phyloP scores from a whole-genome alignment of 2,797 vertebrate genomes.

The Aulostomus chinensis region DNA sequence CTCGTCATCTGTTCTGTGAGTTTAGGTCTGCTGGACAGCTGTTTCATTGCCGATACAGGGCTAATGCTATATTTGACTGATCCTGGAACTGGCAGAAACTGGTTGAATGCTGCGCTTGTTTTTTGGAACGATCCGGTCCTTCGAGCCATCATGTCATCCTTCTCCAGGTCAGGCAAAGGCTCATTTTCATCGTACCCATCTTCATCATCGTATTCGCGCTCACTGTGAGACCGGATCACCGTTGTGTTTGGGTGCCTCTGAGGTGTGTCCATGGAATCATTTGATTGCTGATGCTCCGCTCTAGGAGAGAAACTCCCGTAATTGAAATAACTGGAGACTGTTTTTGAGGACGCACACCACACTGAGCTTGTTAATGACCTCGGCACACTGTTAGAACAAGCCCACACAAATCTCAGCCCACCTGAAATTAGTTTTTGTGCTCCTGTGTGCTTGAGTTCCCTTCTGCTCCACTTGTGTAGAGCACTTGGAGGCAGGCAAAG shows the following conservation, averaged over 20 bases:
- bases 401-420: constrained; percentile 52
- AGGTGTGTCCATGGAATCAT: constrained; percentile 41
- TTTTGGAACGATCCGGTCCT: constrained; percentile 76
- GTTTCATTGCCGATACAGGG: constrained; percentile 43
- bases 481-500: constrained; percentile 64
- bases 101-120: constrained; percentile 41
- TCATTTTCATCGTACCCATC: constrained; percentile 52
- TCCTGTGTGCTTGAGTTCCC: constrained; percentile 40
- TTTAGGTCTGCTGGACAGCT: constrained; percentile 38
- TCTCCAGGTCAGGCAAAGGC: constrained; percentile 65
- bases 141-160: constrained; percentile 87
- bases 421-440: constrained; percentile 56
- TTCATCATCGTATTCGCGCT: constrained; percentile 27
- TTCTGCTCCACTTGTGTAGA: constrained; percentile 39
- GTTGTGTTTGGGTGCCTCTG: constrained; percentile 28
- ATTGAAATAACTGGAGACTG: constrained; percentile 35
- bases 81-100: constrained; percentile 75
- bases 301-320: constrained; percentile 59
- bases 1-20: constrained; percentile 22
- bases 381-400: constrained; percentile 26
- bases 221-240: constrained; percentile 9
- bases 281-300: constrained; percentile 55
- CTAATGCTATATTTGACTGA: constrained; percentile 55
- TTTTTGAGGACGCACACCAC: constrained; percentile 39
- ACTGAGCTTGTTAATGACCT: constrained; percentile 42